Conservation (phyloP, 2,888 invertebrate species). For the Hybos culiciformis region DNA sequence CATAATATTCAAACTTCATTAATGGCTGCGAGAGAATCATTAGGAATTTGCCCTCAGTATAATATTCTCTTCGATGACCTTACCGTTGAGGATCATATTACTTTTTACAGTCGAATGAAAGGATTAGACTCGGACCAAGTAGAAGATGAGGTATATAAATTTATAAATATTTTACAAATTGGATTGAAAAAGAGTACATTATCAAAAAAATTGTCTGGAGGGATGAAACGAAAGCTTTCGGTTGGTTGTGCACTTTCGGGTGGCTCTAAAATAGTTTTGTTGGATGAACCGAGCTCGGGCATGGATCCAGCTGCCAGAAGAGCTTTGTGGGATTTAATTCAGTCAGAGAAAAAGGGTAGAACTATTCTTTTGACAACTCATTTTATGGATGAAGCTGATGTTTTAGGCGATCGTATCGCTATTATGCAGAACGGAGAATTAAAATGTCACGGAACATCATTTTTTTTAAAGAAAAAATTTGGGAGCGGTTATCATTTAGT, state of each 20-base stretch:
- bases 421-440: slow-evolving; percentile 69
- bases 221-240: slow-evolving; percentile 56
- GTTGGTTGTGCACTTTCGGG: slow-evolving; percentile 62
- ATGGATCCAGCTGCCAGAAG: slow-evolving; percentile 60
- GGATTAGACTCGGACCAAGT: slow-evolving; percentile 40
- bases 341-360: slow-evolving; percentile 52
- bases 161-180: slow-evolving; percentile 46
- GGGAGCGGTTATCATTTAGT: slow-evolving; percentile 71
- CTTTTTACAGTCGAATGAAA: slow-evolving; percentile 62
- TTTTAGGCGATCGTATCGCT: slow-evolving; percentile 68
- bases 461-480: slow-evolving; percentile 65
- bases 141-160: slow-evolving; percentile 43
- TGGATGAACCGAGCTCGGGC: slow-evolving; percentile 22
- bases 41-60: slow-evolving; percentile 69
- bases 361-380: slow-evolving; percentile 70
- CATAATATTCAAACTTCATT: slow-evolving; percentile 49
- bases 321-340: slow-evolving; percentile 64
- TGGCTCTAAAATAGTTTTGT: slow-evolving; percentile 39
- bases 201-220: slow-evolving; percentile 46
- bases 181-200: slow-evolving; percentile 43
- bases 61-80: slow-evolving; percentile 64
- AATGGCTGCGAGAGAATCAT: slow-evolving; percentile 44
- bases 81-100: slow-evolving; percentile 65
- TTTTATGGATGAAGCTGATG: slow-evolving; percentile 77
- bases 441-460: slow-evolving; percentile 65